A percentile compares a stretch with the other conserved stretches of the same genome.
Evolutionary conservation across 2,113 vertebrate genomes (phyloP).

Genomic region (Bos taurus): DNA sequence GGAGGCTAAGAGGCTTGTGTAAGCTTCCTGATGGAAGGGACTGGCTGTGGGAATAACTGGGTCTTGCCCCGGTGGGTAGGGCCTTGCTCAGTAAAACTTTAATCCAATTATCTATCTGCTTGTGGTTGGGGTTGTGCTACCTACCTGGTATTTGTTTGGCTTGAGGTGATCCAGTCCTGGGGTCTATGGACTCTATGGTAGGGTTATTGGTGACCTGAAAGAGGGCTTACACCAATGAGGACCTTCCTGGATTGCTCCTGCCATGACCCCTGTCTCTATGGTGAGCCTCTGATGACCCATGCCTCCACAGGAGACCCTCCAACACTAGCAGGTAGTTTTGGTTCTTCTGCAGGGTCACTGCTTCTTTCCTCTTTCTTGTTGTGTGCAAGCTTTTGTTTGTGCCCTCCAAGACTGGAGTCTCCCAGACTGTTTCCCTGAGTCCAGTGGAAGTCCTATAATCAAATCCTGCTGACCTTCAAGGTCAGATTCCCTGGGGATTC

Average conservation of each 20-base stretch:
- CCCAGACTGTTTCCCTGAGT: neutral
- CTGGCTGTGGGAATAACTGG: neutral
- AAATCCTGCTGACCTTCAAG: neutral
- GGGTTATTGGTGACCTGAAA: neutral
- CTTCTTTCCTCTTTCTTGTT: neutral
- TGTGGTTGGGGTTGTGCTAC: neutral
- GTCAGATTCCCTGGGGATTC: neutral
- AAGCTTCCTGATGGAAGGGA: neutral
- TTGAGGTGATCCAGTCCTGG: neutral
- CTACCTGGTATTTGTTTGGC: neutral
- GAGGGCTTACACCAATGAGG: neutral
- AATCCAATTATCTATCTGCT: neutral
- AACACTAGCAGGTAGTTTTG: neutral
- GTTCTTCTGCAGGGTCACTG: neutral
- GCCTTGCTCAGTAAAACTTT: neutral
- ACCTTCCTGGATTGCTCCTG: neutral
- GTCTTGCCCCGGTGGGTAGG: neutral
- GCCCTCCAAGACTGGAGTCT: neutral
- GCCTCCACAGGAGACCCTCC: neutral
- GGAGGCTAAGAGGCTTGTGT: neutral
- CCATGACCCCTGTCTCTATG: neutral
- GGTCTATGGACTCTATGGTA: neutral
- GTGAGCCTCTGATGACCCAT: neutral
- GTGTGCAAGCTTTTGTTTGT: neutral
- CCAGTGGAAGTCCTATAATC: neutral